Percentiles rank a stretch among this genome's conserved stretches.
Conservation (phyloP, 2,888 invertebrate genomes). For the Zeuzera pyrina region DNA sequence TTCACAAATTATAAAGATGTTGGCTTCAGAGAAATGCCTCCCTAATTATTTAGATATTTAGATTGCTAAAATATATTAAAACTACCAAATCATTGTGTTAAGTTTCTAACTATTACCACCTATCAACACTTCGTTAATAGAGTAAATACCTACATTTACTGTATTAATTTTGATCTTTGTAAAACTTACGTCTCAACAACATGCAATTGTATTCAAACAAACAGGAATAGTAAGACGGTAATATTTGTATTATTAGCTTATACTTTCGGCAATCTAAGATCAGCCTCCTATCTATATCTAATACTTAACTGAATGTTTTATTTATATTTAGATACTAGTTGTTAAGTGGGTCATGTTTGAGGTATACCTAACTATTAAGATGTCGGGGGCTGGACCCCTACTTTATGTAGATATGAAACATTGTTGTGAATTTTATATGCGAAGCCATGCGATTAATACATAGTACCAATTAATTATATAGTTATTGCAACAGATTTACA, state of each 20-base stretch:
- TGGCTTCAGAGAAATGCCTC: no score
- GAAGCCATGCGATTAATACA: conserved; percentile 38
- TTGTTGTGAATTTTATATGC: conserved; percentile 62
- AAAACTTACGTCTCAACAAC: no score
- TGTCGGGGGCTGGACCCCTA: conserved; percentile 61
- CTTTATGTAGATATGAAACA: conserved; percentile 40
- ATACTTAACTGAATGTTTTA: conserved; percentile 26
- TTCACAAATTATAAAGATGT: conserved; percentile 18
- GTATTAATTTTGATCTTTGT: no score
- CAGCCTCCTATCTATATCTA: conserved; percentile 18
- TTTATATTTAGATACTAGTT: conserved; percentile 18
- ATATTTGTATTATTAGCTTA: neutral
- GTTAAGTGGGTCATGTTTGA: conserved; percentile 34
- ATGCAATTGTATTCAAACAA: no score
- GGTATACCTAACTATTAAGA: conserved; percentile 35
- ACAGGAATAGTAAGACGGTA: no score
- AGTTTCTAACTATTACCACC: no score
- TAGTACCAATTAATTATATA: conserved; percentile 47
- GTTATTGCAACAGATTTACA: conserved; percentile 29
- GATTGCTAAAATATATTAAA: no score
- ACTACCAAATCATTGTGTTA: no score
- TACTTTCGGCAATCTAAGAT: conserved; percentile 11
- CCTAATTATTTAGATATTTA: no score
- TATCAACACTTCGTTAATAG: no score
- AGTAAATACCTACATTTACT: no score